These are phyloP conservation scores for Hydrozoanthus tunicans DNA, from an alignment of 64 coral and sea anemone genomes.

Conservation along the genomic window DNA sequence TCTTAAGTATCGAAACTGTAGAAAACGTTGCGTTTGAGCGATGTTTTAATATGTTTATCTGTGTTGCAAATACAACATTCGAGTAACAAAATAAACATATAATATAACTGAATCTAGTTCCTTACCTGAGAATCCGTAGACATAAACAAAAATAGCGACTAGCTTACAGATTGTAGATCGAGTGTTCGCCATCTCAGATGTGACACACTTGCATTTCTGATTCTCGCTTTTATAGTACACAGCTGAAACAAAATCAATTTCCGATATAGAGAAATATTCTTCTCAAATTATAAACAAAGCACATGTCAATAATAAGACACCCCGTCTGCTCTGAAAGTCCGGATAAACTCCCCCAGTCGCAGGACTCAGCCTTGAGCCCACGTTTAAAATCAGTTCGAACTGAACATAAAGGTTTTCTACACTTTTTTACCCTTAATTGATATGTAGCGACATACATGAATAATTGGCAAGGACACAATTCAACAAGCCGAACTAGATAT, in stretches of 20 bases:
- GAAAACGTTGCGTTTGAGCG: neutral
- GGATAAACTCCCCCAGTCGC: neutral
- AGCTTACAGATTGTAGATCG: neutral
- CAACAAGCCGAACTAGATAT: neutral
- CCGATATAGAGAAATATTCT: neutral
- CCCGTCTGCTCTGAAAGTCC: slow-evolving; percentile 17
- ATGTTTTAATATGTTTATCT: neutral
- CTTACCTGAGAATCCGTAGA: slow-evolving; percentile 20
- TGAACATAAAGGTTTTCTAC: slow-evolving; percentile 1
- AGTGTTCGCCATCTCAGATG: slow-evolving; percentile 7
- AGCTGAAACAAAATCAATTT: slow-evolving; percentile 23
- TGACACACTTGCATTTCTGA: neutral
- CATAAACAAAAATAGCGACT: neutral
- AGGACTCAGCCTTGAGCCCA: neutral
- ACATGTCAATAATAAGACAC: slow-evolving; percentile 9
- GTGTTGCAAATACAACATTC: neutral
- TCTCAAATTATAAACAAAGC: neutral
- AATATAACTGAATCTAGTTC: neutral
- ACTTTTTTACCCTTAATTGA: neutral
- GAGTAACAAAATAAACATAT: neutral
- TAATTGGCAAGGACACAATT: neutral
- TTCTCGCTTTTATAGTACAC: slow-evolving; percentile 31
- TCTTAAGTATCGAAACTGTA: neutral
- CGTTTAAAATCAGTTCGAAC: neutral
- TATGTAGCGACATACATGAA: slow-evolving; percentile 5